Percentiles rank a stretch among this genome's conserved stretches.
Evolutionary conservation across 2,888 invertebrate genomes (phyloP).

Genomic region (Harmothoe impar): DNA sequence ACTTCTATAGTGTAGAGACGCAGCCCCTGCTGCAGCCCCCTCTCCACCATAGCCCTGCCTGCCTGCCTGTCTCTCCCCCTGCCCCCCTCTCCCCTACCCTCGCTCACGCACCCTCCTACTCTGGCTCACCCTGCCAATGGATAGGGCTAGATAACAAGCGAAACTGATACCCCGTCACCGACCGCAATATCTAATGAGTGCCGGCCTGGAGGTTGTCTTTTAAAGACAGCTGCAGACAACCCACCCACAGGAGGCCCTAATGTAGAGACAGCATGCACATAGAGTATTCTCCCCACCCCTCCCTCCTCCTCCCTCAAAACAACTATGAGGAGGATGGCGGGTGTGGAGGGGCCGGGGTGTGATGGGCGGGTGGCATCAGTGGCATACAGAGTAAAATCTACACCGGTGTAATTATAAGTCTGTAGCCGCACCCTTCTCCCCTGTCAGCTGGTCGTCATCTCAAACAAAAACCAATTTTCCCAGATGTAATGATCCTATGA

Average conservation of each 20-base stretch:
- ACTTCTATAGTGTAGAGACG: background rate
- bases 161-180: constrained; percentile 41
- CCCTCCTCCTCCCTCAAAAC: background rate
- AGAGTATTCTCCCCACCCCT: background rate
- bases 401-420: constrained; percentile 28
- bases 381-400: background rate
- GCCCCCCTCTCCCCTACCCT: background rate
- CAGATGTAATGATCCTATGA: constrained; percentile 1
- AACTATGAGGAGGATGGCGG: background rate
- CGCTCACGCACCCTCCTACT: background rate
- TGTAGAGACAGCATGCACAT: background rate
- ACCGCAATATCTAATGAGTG: constrained; percentile 43
- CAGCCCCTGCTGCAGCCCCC: background rate
- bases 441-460: constrained; percentile 33
- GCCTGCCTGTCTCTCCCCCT: background rate
- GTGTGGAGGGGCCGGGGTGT: background rate
- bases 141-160: constrained; percentile 50
- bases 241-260: background rate
- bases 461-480: constrained; percentile 49
- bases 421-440: background rate
- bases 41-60: background rate
- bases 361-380: background rate
- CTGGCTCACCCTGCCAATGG: background rate
- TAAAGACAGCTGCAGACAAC: constrained; percentile 34
- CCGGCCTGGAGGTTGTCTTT: constrained; percentile 32